phyloP scores from a whole-genome alignment of 35 echinoderm and acorn worm genomes.

The Apostichopus parvimensis region DNA sequence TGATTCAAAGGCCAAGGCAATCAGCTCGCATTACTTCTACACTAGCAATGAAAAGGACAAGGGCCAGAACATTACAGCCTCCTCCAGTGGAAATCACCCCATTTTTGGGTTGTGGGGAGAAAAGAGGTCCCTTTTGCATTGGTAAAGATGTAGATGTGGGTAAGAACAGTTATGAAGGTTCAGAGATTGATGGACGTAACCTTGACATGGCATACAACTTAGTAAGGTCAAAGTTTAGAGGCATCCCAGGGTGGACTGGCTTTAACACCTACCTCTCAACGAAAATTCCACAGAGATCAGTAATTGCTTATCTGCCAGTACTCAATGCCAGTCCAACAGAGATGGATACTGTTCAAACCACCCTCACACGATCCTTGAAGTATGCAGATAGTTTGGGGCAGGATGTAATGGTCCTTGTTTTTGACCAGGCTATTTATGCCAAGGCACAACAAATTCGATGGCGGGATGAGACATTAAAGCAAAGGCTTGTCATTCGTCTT shows the following conservation, averaged over 20 bases:
- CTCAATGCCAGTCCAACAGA: slow-evolving; percentile 17
- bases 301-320: neutral
- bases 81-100: neutral
- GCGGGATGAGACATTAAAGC: no score
- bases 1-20: no score
- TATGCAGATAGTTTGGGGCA: neutral
- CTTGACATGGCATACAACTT: no score
- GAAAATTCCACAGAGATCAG: slow-evolving; percentile 2
- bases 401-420: neutral
- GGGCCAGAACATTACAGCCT: neutral
- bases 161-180: no score
- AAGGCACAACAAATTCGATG: neutral
- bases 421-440: neutral
- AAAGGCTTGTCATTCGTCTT: no score
- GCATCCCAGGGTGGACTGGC: no score
- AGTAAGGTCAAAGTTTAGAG: no score
- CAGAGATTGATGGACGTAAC: no score
- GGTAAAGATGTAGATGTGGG: no score
- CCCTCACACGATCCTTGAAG: neutral
- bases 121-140: no score
- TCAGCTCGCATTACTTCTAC: neutral
- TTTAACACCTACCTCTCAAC: neutral
- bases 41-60: neutral
- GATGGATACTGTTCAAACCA: slow-evolving; percentile 27
- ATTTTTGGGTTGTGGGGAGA: neutral